Evolutionary conservation across 2,888 invertebrate genomes (phyloP).

Genomic region (Apoderus coryli): DNA sequence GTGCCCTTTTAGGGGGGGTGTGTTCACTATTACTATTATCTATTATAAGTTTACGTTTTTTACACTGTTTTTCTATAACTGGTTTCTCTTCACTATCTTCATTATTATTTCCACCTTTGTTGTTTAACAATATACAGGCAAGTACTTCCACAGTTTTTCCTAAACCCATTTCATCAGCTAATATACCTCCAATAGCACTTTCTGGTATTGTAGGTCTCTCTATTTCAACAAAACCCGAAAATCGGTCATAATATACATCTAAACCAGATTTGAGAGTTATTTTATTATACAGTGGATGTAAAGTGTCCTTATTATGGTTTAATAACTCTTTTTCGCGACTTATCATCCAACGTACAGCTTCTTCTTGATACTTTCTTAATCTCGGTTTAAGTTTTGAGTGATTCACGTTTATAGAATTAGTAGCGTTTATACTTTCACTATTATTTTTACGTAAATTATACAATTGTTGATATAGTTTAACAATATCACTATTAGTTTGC

Average conservation of each 20-base stretch:
- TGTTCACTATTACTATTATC: conserved; percentile 10
- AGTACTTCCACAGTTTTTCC: conserved; percentile 69
- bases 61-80: conserved; percentile 9
- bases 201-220: conserved; percentile 27
- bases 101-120: conserved; percentile 16
- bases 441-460: no score
- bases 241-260: conserved; percentile 31
- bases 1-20: background rate
- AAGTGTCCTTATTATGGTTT: conserved; percentile 13
- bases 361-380: conserved; percentile 48
- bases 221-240: conserved; percentile 32
- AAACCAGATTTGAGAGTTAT: conserved; percentile 23
- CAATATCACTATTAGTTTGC: no score
- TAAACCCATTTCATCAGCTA: conserved; percentile 72
- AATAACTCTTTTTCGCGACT: conserved; percentile 34
- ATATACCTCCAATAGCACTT: conserved; percentile 45
- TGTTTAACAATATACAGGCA: conserved; percentile 46
- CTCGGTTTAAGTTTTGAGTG: conserved; percentile 36
- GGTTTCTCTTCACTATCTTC: conserved; percentile 5
- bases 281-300: conserved; percentile 26
- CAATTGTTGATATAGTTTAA: no score
- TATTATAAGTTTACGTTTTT: conserved; percentile 11
- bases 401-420: conserved; percentile 27
- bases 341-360: conserved; percentile 57
- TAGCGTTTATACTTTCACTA: no score